Conservation (phyloP, 1,140 invertebrate species). For the Macrocentrus cingulum region DNA sequence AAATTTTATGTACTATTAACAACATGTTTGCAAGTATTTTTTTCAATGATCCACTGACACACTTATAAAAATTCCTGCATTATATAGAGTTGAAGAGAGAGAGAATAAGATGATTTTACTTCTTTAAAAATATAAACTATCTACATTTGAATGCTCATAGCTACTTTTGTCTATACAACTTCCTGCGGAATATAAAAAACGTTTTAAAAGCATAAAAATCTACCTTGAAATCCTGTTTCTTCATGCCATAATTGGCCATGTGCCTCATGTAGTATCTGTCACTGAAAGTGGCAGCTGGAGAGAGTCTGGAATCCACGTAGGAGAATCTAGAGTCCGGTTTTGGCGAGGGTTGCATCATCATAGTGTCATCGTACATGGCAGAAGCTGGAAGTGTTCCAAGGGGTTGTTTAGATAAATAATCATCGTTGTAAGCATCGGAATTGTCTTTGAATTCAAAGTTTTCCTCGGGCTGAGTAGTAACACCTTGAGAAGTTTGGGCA, state of each 20-base stretch:
- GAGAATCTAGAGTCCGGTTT: slow-evolving; percentile 50
- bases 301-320: slow-evolving; percentile 44
- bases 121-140: no score
- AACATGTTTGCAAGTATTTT: no score
- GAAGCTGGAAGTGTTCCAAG: slow-evolving; percentile 55
- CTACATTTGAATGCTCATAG: no score
- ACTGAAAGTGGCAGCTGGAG: slow-evolving; percentile 41
- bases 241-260: slow-evolving; percentile 44
- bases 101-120: no score
- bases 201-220: not conserved
- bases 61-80: no score
- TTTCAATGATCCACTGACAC: no score
- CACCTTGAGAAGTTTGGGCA: slow-evolving; percentile 51
- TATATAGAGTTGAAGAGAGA: no score
- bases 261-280: slow-evolving; percentile 53
- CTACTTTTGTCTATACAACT: no score
- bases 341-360: slow-evolving; percentile 45
- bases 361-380: slow-evolving; percentile 53
- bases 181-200: no score
- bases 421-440: slow-evolving; percentile 48
- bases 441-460: slow-evolving; percentile 71
- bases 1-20: no score
- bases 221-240: slow-evolving; percentile 61
- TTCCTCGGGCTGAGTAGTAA: slow-evolving; percentile 55
- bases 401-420: slow-evolving; percentile 51